phyloP scores from a whole-genome alignment of 1,140 invertebrate genomes.

The Vanessa tameamea region DNA sequence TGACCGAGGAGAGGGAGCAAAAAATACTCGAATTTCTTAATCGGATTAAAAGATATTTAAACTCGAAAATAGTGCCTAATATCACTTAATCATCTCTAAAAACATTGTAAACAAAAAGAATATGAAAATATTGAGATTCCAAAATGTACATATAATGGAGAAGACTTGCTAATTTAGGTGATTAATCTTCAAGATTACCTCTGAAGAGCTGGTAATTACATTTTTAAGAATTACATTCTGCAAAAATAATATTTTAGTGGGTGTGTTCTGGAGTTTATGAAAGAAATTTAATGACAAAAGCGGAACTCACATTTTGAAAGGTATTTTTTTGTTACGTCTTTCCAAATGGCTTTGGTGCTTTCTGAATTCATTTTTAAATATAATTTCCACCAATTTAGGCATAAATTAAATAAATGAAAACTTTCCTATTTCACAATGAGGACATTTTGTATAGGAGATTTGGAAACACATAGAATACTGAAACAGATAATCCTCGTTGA shows the following conservation, averaged over 20 bases:
- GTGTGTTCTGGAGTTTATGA: not conserved
- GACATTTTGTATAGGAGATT: too few relatives aligned
- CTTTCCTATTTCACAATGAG: too few relatives aligned
- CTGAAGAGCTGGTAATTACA: constrained; percentile 14
- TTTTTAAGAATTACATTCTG: constrained; percentile 10
- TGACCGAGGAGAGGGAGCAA: not conserved
- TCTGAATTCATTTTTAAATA: not conserved
- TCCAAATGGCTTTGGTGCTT: not conserved
- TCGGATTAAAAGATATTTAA: constrained; percentile 17
- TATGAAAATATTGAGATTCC: constrained; percentile 7
- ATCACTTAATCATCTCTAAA: constrained; percentile 14
- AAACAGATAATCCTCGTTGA: too few relatives aligned
- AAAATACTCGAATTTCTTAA: constrained; percentile 5
- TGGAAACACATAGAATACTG: too few relatives aligned
- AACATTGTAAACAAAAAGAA: constrained; percentile 7
- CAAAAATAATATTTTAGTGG: constrained; percentile 4
- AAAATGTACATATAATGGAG: constrained; percentile 9
- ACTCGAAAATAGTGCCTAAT: constrained; percentile 5
- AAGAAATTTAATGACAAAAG: not conserved
- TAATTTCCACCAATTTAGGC: too few relatives aligned
- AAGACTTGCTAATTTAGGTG: constrained; percentile 17
- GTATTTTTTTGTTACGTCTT: not conserved
- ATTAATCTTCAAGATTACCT: constrained; percentile 23
- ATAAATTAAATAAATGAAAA: too few relatives aligned
- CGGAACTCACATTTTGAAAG: not conserved